Evolutionary conservation across 2,797 vertebrate species (phyloP).

Genomic region (Danionella dracula): DNA sequence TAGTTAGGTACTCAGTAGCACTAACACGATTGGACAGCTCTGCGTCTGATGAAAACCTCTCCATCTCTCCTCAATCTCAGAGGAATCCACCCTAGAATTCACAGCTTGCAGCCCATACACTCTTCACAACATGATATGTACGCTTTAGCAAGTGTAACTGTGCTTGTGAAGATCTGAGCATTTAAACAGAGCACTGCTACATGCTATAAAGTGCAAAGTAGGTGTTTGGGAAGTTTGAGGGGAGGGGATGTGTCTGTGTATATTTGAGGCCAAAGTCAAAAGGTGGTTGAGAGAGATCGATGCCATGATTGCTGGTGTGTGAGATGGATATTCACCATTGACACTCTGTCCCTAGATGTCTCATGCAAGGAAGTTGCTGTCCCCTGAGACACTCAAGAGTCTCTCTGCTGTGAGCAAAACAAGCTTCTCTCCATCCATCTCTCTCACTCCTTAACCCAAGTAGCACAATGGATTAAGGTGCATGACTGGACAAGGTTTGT

Average conservation of each 20-base stretch:
- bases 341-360: constrained; percentile 36
- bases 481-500: too few relatives aligned
- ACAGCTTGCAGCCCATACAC: constrained; percentile 5
- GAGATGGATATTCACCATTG: constrained; percentile 42
- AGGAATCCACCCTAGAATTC: constrained; percentile 17
- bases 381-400: constrained; percentile 9
- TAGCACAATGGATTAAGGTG: too few relatives aligned
- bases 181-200: background rate
- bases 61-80: constrained; percentile 50
- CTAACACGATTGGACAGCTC: constrained; percentile 69
- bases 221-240: background rate
- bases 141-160: background rate
- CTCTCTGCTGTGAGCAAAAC: constrained; percentile 19
- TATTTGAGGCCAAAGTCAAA: constrained; percentile 29
- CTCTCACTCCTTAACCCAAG: background rate
- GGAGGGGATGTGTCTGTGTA: background rate
- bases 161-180: background rate
- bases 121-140: background rate
- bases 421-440: constrained; percentile 5
- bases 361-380: constrained; percentile 18
- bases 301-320: constrained; percentile 44
- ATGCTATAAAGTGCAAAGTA: background rate
- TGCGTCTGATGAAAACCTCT: constrained; percentile 50
- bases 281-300: constrained; percentile 32
- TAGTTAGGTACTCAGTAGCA: constrained; percentile 52